Conservation (phyloP, 2,113 vertebrate species). For the Todiramphus saurophagus region DNA sequence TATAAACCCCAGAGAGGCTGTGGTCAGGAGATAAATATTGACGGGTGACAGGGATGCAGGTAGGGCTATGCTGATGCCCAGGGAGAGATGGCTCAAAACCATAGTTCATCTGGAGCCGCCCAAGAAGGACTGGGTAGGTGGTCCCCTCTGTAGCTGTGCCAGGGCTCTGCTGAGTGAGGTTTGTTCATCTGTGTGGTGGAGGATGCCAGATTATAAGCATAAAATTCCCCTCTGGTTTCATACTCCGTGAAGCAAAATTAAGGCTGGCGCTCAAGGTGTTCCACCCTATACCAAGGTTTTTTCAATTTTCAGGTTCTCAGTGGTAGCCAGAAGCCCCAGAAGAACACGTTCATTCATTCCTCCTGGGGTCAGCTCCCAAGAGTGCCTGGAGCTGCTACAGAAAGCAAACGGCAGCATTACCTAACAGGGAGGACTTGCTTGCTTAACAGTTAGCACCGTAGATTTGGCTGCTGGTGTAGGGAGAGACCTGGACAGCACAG, state of each 20-base stretch:
- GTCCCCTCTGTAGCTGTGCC: neutral
- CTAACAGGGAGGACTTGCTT: neutral
- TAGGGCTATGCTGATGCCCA: neutral
- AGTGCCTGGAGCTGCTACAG: neutral
- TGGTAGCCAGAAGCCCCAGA: neutral
- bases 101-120: rapidly evolving
- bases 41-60: neutral
- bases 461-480: neutral
- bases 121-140: neutral
- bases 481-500: neutral
- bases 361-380: neutral
- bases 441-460: neutral
- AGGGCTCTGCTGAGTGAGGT: neutral
- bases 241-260: neutral
- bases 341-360: neutral
- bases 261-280: neutral
- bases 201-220: neutral
- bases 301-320: neutral
- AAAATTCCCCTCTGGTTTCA: neutral
- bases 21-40: neutral
- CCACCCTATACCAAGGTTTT: neutral
- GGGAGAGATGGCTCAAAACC: neutral
- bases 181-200: neutral
- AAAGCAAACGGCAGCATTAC: neutral
- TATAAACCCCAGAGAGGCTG: neutral